Evolutionary conservation across 2,113 vertebrate species (phyloP), one percentile per base, ranked within the genome.

Genomic region (Marmota monax): DNA sequence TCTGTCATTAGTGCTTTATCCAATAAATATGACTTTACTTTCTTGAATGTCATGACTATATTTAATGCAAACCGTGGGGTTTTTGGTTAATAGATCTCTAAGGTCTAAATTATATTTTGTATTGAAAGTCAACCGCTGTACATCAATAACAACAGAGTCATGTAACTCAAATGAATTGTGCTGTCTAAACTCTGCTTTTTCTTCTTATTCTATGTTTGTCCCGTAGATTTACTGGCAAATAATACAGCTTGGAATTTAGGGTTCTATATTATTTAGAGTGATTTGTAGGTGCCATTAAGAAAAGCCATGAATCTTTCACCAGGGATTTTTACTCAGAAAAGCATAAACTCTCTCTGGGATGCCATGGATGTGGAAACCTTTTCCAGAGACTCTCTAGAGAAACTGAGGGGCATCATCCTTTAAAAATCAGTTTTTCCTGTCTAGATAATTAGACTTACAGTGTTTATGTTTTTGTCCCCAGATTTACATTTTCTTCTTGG

Each of bases 11-110:
- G 14, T 42, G 29, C 65, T 76, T 51, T 25, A 34, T 48, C 73
- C 65, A 94, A 94, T 92, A 79, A 69, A 27, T 39, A 32, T 20
- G 77, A 78, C 16, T 67, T 86, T 12, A 92, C 63, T 82, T 45
- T 78, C 48, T 23, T 23, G 65, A 80, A 42, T 76, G 27, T 73
- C 48, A 78, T 76, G 86, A 42, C 9, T 94, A 9, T 0, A 0
- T 70, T 96, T 61, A 96, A 61, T 78, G 37, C 51, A 48, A 88
- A 1, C 86, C n/a, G 16, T 48, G 63, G 0, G 0, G 82, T 42
- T 16, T 88, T 72, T n/a, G 39, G n/a, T 77, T 97, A 90, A 97
- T 84, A 93, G 42, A 39, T 73, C 4, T 86, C 48, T 94, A 77
- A 74, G 58, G 16, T 72, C 42, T 84, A 72, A 93, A 83, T n/a